Percentiles rank a stretch among this genome's conserved stretches.
phyloP scores from a whole-genome alignment of 2,113 vertebrate genomes.

The Corythornis cristatus region DNA sequence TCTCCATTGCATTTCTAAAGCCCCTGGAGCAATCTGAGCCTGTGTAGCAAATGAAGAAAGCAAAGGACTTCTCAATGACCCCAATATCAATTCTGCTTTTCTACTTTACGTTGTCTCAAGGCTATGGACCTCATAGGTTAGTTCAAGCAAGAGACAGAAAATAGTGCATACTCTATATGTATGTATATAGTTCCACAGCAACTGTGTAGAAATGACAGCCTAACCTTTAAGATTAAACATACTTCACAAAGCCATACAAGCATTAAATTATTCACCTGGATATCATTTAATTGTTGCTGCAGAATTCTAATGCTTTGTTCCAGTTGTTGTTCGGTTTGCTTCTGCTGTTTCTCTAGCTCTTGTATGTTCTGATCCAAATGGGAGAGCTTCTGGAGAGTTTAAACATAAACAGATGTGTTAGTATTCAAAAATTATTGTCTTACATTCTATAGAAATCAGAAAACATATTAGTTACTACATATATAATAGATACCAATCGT shows the following conservation, averaged over 20 bases:
- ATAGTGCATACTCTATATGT: not conserved
- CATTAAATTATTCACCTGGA: conserved; percentile 59
- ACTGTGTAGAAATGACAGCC: conserved; percentile 29
- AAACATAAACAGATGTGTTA: not conserved
- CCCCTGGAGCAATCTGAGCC: conserved; percentile 43
- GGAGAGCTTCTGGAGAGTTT: conserved; percentile 64
- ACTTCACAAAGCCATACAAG: not conserved
- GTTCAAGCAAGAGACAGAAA: conserved; percentile 56
- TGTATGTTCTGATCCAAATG: conserved; percentile 32
- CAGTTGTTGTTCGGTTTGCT: conserved; percentile 54
- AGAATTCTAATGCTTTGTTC: not conserved
- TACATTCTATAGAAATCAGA: not conserved
- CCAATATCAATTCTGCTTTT: conserved; percentile 57
- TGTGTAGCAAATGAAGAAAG: conserved; percentile 57
- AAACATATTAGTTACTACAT: not conserved
- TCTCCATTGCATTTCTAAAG: conserved; percentile 50
- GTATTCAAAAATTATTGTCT: not conserved
- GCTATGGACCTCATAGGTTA: conserved; percentile 20
- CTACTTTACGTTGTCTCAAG: conserved; percentile 29
- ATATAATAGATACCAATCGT: not conserved
- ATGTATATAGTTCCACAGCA: not conserved
- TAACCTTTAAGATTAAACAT: not conserved
- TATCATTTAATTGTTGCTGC: conserved; percentile 20
- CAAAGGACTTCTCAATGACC: conserved; percentile 52
- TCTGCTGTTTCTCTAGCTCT: conserved; percentile 48